phyloP scores from a whole-genome alignment of 2,888 invertebrate genomes.

The Dasypogon diadema region DNA sequence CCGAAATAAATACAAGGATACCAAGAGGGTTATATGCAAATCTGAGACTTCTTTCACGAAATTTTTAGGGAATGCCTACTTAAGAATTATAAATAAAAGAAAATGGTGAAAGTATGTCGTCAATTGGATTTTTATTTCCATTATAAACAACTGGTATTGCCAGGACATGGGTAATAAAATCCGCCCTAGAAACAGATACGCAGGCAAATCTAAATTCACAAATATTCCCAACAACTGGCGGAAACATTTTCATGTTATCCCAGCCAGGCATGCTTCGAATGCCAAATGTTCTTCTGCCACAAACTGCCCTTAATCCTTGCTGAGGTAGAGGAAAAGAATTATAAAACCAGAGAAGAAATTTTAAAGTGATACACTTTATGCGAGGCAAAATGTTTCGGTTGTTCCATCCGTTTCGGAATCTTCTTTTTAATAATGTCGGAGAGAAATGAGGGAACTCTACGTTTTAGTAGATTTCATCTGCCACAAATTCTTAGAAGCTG shows the following conservation, averaged over 20 bases:
- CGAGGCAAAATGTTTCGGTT: constrained; percentile 31
- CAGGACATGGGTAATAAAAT: not conserved
- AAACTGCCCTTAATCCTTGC: constrained; percentile 38
- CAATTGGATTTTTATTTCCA: not conserved
- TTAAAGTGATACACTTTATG: constrained; percentile 33
- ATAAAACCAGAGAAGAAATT: constrained; percentile 15
- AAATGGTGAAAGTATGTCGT: not conserved
- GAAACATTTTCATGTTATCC: constrained; percentile 35
- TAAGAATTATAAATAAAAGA: no score
- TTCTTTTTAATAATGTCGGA: constrained; percentile 39
- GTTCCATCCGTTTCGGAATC: constrained; percentile 13
- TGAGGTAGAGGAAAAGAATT: constrained; percentile 11
- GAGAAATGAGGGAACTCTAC: constrained; percentile 22
- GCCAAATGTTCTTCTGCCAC: constrained; percentile 37
- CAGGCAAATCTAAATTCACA: constrained; percentile 26
- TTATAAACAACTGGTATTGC: not conserved
- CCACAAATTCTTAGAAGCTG: constrained; percentile 22
- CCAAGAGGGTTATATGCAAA: no score
- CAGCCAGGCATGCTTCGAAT: constrained; percentile 17
- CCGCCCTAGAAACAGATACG: not conserved
- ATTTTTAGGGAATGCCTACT: no score
- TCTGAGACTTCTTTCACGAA: no score
- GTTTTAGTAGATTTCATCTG: constrained; percentile 32
- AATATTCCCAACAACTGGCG: constrained; percentile 39
- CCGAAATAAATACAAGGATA: no score